Conservation (phyloP, 2,113 vertebrate species). For the Pachycephala philippinensis region DNA sequence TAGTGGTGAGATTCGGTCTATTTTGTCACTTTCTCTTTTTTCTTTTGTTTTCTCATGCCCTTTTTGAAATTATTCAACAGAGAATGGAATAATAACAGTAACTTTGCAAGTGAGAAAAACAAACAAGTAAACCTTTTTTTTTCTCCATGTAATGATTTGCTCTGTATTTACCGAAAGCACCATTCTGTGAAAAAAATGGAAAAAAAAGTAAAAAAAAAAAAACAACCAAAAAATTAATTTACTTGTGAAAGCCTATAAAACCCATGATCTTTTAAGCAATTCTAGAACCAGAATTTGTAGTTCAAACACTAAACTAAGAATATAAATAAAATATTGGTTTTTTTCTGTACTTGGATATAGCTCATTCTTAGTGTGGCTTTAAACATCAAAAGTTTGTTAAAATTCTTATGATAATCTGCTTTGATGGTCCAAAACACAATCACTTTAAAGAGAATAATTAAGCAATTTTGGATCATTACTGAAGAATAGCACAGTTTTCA, state of each 20-base stretch:
- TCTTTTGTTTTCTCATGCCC: slow-evolving; percentile 69
- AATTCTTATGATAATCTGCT: neutral
- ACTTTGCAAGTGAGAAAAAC: slow-evolving; percentile 80
- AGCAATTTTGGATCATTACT: slow-evolving; percentile 1
- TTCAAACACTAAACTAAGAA: slow-evolving; percentile 93
- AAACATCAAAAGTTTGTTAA: slow-evolving; percentile 41
- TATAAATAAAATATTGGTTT: slow-evolving; percentile 96
- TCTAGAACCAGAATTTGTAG: slow-evolving; percentile 98
- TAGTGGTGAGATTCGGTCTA: slow-evolving; percentile 81
- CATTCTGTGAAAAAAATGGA: slow-evolving; percentile 80
- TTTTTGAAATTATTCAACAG: slow-evolving; percentile 75
- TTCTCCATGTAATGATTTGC: slow-evolving; percentile 89
- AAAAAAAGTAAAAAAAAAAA: slow-evolving; percentile 23
- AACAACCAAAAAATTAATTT: slow-evolving; percentile 77
- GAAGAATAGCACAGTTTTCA: slow-evolving; percentile 9
- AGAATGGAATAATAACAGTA: slow-evolving; percentile 88
- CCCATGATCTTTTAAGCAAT: slow-evolving; percentile 89
- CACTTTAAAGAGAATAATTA: neutral
- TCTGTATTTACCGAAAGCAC: slow-evolving; percentile 78
- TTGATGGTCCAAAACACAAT: neutral
- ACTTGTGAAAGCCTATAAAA: slow-evolving; percentile 86
- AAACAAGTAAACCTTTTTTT: slow-evolving; percentile 74
- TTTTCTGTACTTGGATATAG: slow-evolving; percentile 83
- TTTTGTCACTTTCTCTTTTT: slow-evolving; percentile 72
- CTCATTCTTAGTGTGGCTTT: slow-evolving; percentile 72